Evolutionary conservation across 2,888 invertebrate genomes (phyloP), one percentile per base, ranked within the genome.

Genomic region (Elysia crispata): DNA sequence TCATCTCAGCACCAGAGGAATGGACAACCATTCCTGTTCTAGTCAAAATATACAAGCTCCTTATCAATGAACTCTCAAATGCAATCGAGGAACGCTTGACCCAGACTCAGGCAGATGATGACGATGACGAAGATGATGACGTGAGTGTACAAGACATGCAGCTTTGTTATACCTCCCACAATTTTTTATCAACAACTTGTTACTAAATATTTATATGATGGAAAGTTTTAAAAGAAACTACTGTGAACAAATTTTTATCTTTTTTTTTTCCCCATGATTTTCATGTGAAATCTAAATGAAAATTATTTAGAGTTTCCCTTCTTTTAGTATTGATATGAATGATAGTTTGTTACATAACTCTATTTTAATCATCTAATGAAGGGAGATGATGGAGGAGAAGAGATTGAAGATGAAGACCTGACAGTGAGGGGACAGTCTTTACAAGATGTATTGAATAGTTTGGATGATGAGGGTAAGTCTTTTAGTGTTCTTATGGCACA

Each of bases 21-120:
- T 95, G 94, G 94, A 94, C 94, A 0, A 93, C 92, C 15, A 93
- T 95, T 84, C 95, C 95, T 6, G 93, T 95, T 20, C 92, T 95
- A 82, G 94, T 95, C 0, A 95, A 95, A 91, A 95, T 95, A 74
- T 95, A 95, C 87, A 95, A 95, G 90, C 92, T 95, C 18, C 93
- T 95, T 8, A 93, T 95, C 70, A 94, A 94, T 86, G 95, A 95
- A 86, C 89, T 95, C 60, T 93, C 94, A 62, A 93, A 93, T 88
- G 93, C 94, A 81, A 93, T 94, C 15, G 95, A 95, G 83, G 87
- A 86, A 31, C 87, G 84, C 77, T 85, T 89, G 81, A 87, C 91
- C 0, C 82, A 86, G 60, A 91, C 90, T 31, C 82, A 84, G 5
- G 88, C 86, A 33, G 90, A 88, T 3, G 91, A 90, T 5, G 91